Conservation (phyloP, 2,888 invertebrate species). For the Cantharis nigra region DNA sequence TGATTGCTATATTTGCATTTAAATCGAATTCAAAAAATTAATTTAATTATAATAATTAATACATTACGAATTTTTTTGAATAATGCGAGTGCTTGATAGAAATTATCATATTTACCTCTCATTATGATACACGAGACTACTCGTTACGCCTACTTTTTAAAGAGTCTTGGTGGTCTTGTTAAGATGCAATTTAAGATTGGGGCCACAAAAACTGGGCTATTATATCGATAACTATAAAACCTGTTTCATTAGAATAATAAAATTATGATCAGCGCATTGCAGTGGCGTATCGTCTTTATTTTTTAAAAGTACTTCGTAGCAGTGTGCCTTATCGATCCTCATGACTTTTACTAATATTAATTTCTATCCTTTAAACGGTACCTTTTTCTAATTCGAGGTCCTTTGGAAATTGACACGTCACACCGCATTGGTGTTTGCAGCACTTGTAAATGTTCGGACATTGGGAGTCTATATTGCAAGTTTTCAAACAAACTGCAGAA, state of each 20-base stretch:
- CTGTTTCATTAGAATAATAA: conserved; percentile 35
- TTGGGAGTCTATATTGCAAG: conserved; percentile 68
- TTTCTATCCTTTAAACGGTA: conserved; percentile 40
- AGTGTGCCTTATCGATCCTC: too few relatives aligned
- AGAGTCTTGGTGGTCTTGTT: conserved; percentile 48
- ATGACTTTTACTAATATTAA: too few relatives aligned
- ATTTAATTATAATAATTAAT: conserved; percentile 29
- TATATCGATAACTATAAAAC: conserved; percentile 39
- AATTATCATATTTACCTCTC: conserved; percentile 28
- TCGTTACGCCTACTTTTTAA: conserved; percentile 29
- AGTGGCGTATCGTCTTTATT: conserved; percentile 5
- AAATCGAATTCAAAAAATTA: conserved; percentile 22
- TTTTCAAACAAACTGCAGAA: conserved; percentile 64
- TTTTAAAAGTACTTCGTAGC: not conserved
- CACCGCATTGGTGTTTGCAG: conserved; percentile 70
- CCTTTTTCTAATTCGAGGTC: conserved; percentile 64
- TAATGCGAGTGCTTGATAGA: conserved; percentile 4
- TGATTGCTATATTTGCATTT: conserved; percentile 22
- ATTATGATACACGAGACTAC: conserved; percentile 27
- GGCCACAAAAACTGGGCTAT: conserved; percentile 40
- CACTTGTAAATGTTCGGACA: conserved; percentile 73
- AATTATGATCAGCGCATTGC: conserved; percentile 5
- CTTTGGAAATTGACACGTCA: conserved; percentile 68
- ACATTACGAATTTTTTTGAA: conserved; percentile 6
- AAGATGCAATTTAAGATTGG: conserved; percentile 40